Evolutionary conservation across 1,140 invertebrate genomes (phyloP), one percentile per base, ranked within the genome.

Genomic region (Alviniconcha marisindica): DNA sequence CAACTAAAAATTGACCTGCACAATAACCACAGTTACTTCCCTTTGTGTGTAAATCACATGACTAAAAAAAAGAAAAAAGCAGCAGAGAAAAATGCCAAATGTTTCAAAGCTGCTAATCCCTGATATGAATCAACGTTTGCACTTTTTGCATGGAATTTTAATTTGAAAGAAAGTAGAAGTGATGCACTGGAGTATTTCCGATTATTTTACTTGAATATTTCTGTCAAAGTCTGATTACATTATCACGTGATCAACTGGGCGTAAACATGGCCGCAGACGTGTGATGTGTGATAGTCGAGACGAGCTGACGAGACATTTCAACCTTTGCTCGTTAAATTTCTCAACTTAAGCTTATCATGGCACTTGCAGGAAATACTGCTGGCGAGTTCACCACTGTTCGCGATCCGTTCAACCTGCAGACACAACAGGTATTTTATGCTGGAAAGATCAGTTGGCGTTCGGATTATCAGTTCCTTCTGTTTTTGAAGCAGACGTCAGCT

Each of bases 401-500:
- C 33, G 86, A 56, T 79, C 77, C 77, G 15, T 87, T 77, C 73
- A 86, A 88, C 54, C 84, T 88, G 48, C 82, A 84, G 69, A 89
- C 85, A 31, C 83, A 81, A 81, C 87, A 88, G 85, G 87, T 88
- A 76, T 51, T 40, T 74, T 63, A 5, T 63, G 60, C 10, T 14
- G 10, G 60, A n/a, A 63, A 31, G n/a, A n/a, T n/a, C n/a, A n/a
- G n/a, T n/a, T n/a, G n/a, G n/a, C n/a, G n/a, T n/a, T n/a, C n/a
- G n/a, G n/a, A n/a, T n/a, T n/a, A n/a, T n/a, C n/a, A n/a, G n/a
- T n/a, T n/a, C n/a, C n/a, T 63, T 63, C 60, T 12, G 21, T 24
- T 63, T 63, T 24, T 63, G 60, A n/a, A 63, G 60, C 28, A 63
- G 60, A 63, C 28, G 24, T 10, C 60, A 63, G n/a, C n/a, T n/a